Percentiles rank a stretch among this genome's conserved stretches.
Conservation (phyloP, 2,888 invertebrate species). For the Netelia melanura region DNA sequence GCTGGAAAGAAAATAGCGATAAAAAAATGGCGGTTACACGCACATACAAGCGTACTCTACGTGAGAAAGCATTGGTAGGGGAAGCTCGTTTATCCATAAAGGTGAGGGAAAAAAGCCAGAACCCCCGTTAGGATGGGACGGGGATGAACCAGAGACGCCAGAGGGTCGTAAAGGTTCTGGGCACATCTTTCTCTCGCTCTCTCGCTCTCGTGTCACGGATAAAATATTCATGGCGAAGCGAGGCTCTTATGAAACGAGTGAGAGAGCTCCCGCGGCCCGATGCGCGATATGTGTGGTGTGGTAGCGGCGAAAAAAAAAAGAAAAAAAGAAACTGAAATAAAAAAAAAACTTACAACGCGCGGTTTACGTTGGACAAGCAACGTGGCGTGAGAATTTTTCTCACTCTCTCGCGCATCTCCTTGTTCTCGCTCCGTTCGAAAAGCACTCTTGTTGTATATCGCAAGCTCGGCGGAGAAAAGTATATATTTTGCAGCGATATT, state of each 20-base stretch:
- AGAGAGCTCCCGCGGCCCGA: constrained; percentile 42
- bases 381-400: constrained; percentile 41
- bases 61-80: neutral
- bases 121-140: constrained; percentile 24
- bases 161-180: constrained; percentile 62
- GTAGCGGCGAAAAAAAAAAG: constrained; percentile 28
- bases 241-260: constrained; percentile 53
- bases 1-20: constrained; percentile 42
- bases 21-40: constrained; percentile 10
- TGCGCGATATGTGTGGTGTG: constrained; percentile 38
- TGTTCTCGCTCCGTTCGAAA: constrained; percentile 25
- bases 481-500: neutral
- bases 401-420: neutral
- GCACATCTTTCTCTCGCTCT: neutral
- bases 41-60: neutral
- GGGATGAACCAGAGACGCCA: constrained; percentile 53
- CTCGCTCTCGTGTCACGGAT: constrained; percentile 29
- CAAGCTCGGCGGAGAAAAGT: neutral
- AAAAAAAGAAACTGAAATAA: neutral
- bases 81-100: constrained; percentile 45
- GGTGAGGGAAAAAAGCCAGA: constrained; percentile 43
- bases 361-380: neutral
- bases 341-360: neutral
- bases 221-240: constrained; percentile 58
- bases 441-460: constrained; percentile 5